Evolutionary conservation across 2,888 invertebrate genomes (phyloP).

Genomic region (Ctena decussata): DNA sequence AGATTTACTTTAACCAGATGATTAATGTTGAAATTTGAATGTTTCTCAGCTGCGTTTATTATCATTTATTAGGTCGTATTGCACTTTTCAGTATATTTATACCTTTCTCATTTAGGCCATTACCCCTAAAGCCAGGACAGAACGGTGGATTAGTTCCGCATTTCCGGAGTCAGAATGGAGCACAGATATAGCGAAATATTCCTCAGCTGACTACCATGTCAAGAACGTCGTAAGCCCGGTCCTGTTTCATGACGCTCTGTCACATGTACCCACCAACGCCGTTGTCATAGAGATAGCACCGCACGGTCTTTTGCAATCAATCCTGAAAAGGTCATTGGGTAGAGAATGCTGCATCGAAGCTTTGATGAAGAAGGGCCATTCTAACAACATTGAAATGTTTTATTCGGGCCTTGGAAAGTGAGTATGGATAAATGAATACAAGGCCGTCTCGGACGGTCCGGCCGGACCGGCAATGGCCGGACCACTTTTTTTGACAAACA

Average conservation of each 20-base stretch:
- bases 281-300: constrained; percentile 97
- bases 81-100: too few species aligned
- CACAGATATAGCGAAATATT: constrained; percentile 92
- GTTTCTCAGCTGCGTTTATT: too few species aligned
- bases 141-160: constrained; percentile 97
- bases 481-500: too few species aligned
- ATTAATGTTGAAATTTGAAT: too few species aligned
- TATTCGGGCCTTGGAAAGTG: constrained; percentile 94
- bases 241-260: constrained; percentile 95
- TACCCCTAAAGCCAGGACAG: constrained; percentile 92
- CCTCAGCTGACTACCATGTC: constrained; percentile 97
- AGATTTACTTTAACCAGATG: too few species aligned
- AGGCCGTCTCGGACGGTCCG: too few species aligned
- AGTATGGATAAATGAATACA: too few species aligned
- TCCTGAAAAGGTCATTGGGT: constrained; percentile 94
- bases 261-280: constrained; percentile 94
- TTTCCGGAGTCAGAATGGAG: constrained; percentile 95
- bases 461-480: too few species aligned
- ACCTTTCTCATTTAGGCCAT: too few species aligned
- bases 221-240: constrained; percentile 98
- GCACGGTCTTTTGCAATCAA: constrained; percentile 96
- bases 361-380: constrained; percentile 93
- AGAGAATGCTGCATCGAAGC: constrained; percentile 92
- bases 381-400: constrained; percentile 92
- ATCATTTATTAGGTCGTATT: too few species aligned